Conservation (phyloP, 2,888 invertebrate species). For the Hermaeophaga mercurialis region DNA sequence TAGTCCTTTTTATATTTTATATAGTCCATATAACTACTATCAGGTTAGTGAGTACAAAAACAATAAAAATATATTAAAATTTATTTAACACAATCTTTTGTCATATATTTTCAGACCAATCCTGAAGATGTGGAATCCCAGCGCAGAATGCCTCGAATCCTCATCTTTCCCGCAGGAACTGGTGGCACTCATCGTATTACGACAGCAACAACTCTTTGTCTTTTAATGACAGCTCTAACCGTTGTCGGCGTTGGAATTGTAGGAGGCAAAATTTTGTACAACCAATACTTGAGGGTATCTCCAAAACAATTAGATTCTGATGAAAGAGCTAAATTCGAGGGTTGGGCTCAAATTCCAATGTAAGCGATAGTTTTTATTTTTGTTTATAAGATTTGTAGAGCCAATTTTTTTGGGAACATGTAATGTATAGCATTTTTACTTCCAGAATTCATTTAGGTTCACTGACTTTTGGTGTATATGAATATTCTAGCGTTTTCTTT, state of each 20-base stretch:
- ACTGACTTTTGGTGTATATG: no score
- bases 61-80: no score
- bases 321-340: slow-evolving; percentile 60
- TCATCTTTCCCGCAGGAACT: slow-evolving; percentile 57
- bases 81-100: no score
- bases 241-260: slow-evolving; percentile 74
- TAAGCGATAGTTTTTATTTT: slow-evolving; percentile 30
- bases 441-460: no score
- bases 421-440: no score
- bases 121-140: slow-evolving; percentile 58
- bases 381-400: no score
- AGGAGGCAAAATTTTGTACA: slow-evolving; percentile 77
- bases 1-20: no score
- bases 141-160: slow-evolving; percentile 39
- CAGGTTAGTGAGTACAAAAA: no score
- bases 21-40: no score
- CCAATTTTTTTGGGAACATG: no score
- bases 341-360: slow-evolving; percentile 71
- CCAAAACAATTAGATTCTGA: slow-evolving; percentile 16
- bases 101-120: slow-evolving; percentile 22
- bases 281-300: slow-evolving; percentile 69
- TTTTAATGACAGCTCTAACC: slow-evolving; percentile 71
- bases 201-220: slow-evolving; percentile 68
- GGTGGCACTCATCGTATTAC: slow-evolving; percentile 64
- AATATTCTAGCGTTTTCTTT: no score